Percentiles rank a stretch among this genome's conserved stretches.
phyloP scores from a whole-genome alignment of 1,140 invertebrate species.

The Papilio xuthus region DNA sequence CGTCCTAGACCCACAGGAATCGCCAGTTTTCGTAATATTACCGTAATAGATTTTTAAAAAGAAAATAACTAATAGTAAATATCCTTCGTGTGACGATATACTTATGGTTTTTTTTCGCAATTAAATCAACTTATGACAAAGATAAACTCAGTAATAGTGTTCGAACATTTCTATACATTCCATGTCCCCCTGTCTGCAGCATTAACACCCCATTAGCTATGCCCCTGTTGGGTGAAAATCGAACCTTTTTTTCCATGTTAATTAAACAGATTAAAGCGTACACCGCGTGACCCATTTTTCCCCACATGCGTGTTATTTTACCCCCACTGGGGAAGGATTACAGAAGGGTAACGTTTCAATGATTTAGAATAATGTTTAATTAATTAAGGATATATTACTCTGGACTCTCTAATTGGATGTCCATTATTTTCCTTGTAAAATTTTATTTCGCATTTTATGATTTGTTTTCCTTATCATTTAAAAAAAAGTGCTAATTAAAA shows the following conservation, averaged over 20 bases:
- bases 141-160: not conserved
- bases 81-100: not conserved
- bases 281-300: conserved; percentile 61
- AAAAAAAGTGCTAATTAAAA: not conserved
- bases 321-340: conserved; percentile 45
- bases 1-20: no score
- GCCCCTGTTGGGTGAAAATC: conserved; percentile 53
- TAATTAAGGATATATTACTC: conserved; percentile 61
- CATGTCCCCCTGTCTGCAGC: conserved; percentile 20
- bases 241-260: conserved; percentile 59
- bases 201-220: conserved; percentile 62
- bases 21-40: no score
- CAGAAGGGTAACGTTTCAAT: conserved; percentile 49
- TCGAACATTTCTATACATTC: conserved; percentile 26
- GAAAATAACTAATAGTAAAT: no score
- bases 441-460: conserved; percentile 36
- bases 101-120: not conserved
- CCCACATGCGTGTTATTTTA: conserved; percentile 48
- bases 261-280: conserved; percentile 61
- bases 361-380: conserved; percentile 61
- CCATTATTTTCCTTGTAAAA: conserved; percentile 38
- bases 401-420: conserved; percentile 48
- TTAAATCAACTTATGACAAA: not conserved
- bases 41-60: no score
- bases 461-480: conserved; percentile 14